Evolutionary conservation across 2,797 vertebrate species (phyloP), one percentile per base, ranked within the genome.

Genomic region (Bryconaethiops microstoma): DNA sequence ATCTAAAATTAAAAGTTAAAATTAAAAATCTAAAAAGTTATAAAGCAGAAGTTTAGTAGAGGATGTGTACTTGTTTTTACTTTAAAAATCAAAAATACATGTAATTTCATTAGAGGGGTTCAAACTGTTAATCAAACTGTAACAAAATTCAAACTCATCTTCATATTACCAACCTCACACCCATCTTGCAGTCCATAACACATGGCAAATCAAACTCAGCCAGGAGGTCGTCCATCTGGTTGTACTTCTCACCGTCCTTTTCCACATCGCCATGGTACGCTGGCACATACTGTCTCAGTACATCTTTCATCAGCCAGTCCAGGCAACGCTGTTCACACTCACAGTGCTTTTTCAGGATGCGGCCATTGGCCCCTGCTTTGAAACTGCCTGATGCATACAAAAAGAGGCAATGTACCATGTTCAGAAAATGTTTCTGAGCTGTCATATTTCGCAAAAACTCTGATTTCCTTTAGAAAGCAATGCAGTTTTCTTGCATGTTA

Each of bases 161-260:
- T 21, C 29, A 21, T 39, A 0, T 0, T 10, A 86, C 96, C 95
- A 85, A 99, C 98, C 98, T 96, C 85, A 98, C 85, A 0, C 98
- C 98, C 96, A 99, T 99, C 90, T 99, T 99, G 89, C 98, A 99
- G 92, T 99, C 98, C 98, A 99, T 99, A 83, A 99, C 97, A 0
- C 96, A 99, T 0, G 98, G 97, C 21, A 91, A 94, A 87, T 99
- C 97, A 2, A 99, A 99, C 74, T 99, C 97, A 0, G 97, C 96
- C 89, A 99, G 93, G 82, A 99, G 94, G 88, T 99, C 97, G 57
- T 99, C 97, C 98, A 99, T 99, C 93, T 99, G 97, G 93, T 99
- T 99, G 93, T 99, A 99, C 82, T 95, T 94, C 88, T 98, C 97
- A 0, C 97, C 98, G 0, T 99, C 97, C 88, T 98, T 99, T 89